Evolutionary conservation across 2,113 vertebrate species (phyloP).

Genomic region (Sigmodon hispidus): DNA sequence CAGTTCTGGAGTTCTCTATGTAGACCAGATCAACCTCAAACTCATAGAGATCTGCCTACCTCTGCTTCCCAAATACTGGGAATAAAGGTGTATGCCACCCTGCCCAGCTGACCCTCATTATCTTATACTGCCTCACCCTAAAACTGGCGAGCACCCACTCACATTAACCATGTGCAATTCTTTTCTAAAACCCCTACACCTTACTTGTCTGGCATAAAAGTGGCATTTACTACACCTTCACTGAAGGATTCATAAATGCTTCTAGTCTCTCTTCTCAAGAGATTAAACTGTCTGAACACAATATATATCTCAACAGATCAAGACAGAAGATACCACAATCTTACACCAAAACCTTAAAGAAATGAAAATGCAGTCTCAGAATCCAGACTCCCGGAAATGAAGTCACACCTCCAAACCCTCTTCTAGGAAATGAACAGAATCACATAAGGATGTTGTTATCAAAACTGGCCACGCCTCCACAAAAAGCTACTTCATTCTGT

Average conservation of each 20-base stretch:
- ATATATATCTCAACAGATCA: background rate
- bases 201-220: background rate
- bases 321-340: background rate
- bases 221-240: background rate
- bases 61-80: background rate
- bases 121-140: background rate
- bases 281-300: background rate
- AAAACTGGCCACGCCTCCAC: background rate
- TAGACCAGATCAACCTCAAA: background rate
- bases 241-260: background rate
- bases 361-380: background rate
- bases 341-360: background rate
- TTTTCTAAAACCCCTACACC: background rate
- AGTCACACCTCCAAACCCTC: background rate
- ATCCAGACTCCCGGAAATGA: background rate
- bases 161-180: rapidly evolving
- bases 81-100: background rate
- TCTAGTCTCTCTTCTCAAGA: background rate
- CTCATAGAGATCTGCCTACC: background rate
- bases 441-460: background rate
- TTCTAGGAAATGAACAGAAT: background rate
- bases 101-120: background rate
- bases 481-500: background rate
- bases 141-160: background rate
- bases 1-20: background rate